Evolutionary conservation across 2,797 vertebrate genomes (phyloP), one percentile per base, ranked within the genome.

Genomic region (Paramormyrops hopkinsi): DNA sequence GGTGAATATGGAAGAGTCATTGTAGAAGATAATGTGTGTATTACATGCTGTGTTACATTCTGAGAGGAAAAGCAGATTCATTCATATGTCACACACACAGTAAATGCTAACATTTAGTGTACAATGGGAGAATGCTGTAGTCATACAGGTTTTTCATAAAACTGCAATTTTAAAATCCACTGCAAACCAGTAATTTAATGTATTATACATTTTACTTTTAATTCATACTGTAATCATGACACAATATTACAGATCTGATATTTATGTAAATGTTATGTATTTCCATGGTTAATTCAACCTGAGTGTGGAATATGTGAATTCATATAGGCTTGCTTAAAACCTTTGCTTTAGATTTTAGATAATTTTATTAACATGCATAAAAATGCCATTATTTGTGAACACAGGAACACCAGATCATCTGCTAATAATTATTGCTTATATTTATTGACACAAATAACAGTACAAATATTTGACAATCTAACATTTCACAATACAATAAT

Each of bases 371-470:
- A 37, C 65, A 73, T 82, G 76, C 76, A 41, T 82, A 82, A n/a
- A 82, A 82, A 79, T 37, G 5, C 37, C 17, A n/a, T 82, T 82
- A n/a, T 46, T 46, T 82, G 76, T 82, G 76, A 82, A 46, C 19
- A 82, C 37, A 85, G 22, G 48, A 50, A 85, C 22, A 51, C 48
- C 46, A 17, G 22, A 22, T 51, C 25, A 33, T 51, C 50, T 85
- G 8, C 2, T 14, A 50, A 62, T 87, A 53, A 85, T 79, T 22
- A 85, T 51, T 48, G 48, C 51, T 37, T 59, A 56, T 46, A 46
- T 89, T 89, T 54, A 73, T 86, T 86, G 48, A 86, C 22, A 9
- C 48, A 73, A 86, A 50, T 22, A 51, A 76, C 65, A 76, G 22
- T 37, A 88, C 48, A 84, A 82, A 87, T 41, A 33, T 29, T 37